Conservation (phyloP, 1,140 invertebrate species). For the Bombyx mandarina region DNA sequence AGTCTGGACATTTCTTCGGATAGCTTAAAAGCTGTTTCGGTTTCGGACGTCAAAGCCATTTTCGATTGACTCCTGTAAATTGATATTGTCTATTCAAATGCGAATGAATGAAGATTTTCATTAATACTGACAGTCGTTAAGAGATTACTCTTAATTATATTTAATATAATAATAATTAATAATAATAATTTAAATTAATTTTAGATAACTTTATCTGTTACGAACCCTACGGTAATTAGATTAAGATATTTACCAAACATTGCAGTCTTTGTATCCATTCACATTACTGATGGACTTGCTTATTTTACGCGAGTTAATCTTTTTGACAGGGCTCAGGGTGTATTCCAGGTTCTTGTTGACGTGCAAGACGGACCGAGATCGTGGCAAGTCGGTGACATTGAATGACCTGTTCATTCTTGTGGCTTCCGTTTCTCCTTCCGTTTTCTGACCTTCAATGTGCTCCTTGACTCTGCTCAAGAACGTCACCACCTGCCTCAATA, state of each 20-base stretch:
- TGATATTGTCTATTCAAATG: not conserved
- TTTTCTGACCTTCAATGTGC: slow-evolving; percentile 69
- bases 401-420: slow-evolving; percentile 45
- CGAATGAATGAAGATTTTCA: too few relatives aligned
- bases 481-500: slow-evolving; percentile 83
- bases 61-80: slow-evolving; percentile 52
- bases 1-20: slow-evolving; percentile 55
- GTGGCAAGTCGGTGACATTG: slow-evolving; percentile 69
- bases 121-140: too few relatives aligned
- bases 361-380: slow-evolving; percentile 46
- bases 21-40: slow-evolving; percentile 44
- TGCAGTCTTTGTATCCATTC: slow-evolving; percentile 52
- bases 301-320: slow-evolving; percentile 52
- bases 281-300: slow-evolving; percentile 63
- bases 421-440: slow-evolving; percentile 31
- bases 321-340: slow-evolving; percentile 37
- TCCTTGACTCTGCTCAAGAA: slow-evolving; percentile 81
- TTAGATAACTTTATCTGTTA: too few relatives aligned
- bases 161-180: not conserved
- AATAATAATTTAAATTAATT: not conserved
- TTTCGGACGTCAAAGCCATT: slow-evolving; percentile 41
- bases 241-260: slow-evolving; percentile 44
- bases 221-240: not conserved
- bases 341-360: slow-evolving; percentile 54
- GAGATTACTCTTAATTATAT: too few relatives aligned